Percentiles rank a stretch among this genome's conserved stretches.
These are phyloP conservation scores for Luscinia luscinia DNA, from an alignment of 2,797 vertebrate species.

Conservation along the genomic window DNA sequence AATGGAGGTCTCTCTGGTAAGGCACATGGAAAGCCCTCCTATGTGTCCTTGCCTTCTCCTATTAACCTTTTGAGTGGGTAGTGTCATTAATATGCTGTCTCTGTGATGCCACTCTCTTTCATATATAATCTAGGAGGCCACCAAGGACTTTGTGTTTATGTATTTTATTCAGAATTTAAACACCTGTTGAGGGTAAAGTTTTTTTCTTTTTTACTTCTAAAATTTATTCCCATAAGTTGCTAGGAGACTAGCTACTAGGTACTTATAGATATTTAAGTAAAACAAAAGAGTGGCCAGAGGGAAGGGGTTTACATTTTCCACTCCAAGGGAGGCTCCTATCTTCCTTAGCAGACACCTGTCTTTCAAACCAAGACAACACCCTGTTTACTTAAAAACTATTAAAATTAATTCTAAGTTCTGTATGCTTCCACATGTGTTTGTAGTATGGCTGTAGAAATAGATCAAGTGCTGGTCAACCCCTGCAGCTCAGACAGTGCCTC, in stretches of 20 bases:
- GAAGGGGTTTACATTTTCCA: no score
- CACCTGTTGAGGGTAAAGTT: no score
- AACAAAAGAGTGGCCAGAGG: no score
- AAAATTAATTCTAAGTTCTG: background rate
- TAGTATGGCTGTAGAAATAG: background rate
- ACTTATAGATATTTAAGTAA: no score
- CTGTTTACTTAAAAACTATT: background rate
- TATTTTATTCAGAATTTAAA: background rate
- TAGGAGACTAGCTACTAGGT: no score
- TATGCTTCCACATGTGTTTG: background rate
- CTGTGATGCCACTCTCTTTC: background rate
- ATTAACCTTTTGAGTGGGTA: background rate
- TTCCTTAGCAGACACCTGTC: no score
- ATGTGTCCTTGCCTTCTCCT: background rate
- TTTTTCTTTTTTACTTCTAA: no score
- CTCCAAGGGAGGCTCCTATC: no score
- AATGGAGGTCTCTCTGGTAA: background rate
- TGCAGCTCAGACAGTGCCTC: slow-evolving; percentile 12
- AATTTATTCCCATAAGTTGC: no score
- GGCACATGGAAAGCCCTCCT: background rate
- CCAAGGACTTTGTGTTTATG: background rate
- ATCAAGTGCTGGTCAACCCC: background rate
- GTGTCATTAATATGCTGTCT: background rate
- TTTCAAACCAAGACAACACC: no score
- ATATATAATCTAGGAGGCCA: background rate